Evolutionary conservation across 2,113 vertebrate species (phyloP), one percentile per base, ranked within the genome.

Genomic region (Entelurus aequoreus): DNA sequence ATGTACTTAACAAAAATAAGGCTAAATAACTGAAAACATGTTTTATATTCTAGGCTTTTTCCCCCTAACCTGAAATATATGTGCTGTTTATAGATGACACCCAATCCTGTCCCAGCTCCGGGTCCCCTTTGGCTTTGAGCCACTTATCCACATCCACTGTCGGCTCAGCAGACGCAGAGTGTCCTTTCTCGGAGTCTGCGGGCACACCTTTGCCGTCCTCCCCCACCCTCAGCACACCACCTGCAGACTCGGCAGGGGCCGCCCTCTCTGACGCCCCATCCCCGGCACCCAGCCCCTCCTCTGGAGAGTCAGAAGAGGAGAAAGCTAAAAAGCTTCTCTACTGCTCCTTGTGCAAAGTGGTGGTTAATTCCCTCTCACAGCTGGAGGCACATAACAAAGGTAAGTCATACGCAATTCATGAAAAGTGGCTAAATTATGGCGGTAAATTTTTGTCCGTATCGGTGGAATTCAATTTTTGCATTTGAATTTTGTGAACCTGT

Each of bases 331-430:
- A 94, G 76, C 89, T 94, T 76, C 90, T 94, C 62, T 95, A 95
- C 86, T 96, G 94, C 72, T 90, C 93, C 52, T 89, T 95, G 70
- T 96, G 94, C 89, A 96, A 96, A 91, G 92, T 96, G 68, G 93
- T 92, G 5, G 94, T 95, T 75, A 96, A 96, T 81, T 95, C 94
- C 49, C 88, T 94, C 69, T 96, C 94, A 65, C 94, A 96, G 78
- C 89, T 96, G 16, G 94, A 95, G 88, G 94, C 94, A 0, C 94
- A 96, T 81, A 96, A 96, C 86, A 95, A 94, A 92, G 94, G 94
- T 94, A 68, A 72, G 46, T 66, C 54, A 42, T 1, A 15, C 11
- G 37, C 37, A 16, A 19, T 19, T 19, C 19, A 19, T 19, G 19
- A 19, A 1, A 19, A 19, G 19, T 19, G 19, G 19, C 1, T 19